These are phyloP conservation scores for Oscheius sp. DNA, from an alignment of 1,140 invertebrate species.

Conservation along the genomic window DNA sequence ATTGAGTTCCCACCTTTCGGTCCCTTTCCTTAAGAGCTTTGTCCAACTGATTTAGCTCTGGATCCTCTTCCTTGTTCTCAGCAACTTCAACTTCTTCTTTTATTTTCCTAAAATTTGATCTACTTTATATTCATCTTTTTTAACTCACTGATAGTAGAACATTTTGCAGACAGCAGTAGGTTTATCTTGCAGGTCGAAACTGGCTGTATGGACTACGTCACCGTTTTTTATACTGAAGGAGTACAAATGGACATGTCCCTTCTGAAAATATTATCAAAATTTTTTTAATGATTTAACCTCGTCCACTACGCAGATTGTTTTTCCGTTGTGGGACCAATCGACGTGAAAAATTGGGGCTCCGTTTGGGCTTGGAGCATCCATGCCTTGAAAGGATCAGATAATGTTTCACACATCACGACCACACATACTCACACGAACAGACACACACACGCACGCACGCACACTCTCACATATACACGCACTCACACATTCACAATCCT, in stretches of 20 bases:
- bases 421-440: neutral
- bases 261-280: neutral
- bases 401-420: neutral
- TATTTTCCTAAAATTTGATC: neutral
- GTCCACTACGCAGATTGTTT: neutral
- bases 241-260: neutral
- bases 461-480: no score
- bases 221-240: neutral
- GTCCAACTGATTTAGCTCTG: neutral
- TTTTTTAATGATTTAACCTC: neutral
- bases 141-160: neutral
- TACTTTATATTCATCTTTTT: neutral
- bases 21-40: conserved; percentile 9
- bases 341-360: neutral
- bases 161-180: neutral
- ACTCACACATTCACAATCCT: conserved; percentile 3
- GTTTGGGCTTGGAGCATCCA: neutral
- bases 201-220: neutral
- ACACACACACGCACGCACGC: neutral
- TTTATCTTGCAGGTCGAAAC: neutral
- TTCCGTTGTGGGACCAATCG: conserved; percentile 1
- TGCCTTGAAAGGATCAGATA: neutral
- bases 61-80: neutral
- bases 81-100: neutral
- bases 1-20: neutral